These are phyloP conservation scores for Ophion ventricosus DNA, from an alignment of 2,888 invertebrate genomes.

Conservation along the genomic window DNA sequence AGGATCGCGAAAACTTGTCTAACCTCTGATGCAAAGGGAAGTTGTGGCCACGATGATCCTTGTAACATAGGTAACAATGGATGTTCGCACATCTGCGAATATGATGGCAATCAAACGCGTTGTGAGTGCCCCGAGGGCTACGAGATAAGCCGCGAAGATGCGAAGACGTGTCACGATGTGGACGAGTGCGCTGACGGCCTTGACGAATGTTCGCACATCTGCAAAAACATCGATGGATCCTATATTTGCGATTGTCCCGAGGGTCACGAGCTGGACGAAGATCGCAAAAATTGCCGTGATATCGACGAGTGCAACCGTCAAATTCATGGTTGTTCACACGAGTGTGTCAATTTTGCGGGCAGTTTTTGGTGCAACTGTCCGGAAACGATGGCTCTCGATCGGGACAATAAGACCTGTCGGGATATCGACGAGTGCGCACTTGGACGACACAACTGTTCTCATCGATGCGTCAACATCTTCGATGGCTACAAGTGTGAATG, in stretches of 20 bases:
- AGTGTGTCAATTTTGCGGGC: conserved; percentile 84
- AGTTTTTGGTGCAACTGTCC: conserved; percentile 84
- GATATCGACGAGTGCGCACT: conserved; percentile 84
- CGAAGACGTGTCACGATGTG: conserved; percentile 80
- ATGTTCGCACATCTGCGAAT: conserved; percentile 81
- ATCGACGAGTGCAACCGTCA: conserved; percentile 80
- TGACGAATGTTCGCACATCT: conserved; percentile 85
- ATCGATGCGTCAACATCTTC: conserved; percentile 77
- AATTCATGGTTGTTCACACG: conserved; percentile 77
- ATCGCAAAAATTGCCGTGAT: conserved; percentile 79
- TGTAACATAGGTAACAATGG: conserved; percentile 76
- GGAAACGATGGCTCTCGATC: conserved; percentile 81
- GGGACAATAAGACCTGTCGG: conserved; percentile 79
- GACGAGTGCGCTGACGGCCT: conserved; percentile 80
- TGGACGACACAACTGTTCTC: conserved; percentile 73
- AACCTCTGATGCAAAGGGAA: conserved; percentile 55
- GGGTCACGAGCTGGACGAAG: conserved; percentile 80
- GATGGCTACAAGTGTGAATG: conserved; percentile 85
- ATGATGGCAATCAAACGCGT: conserved; percentile 80
- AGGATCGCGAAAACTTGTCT: conserved; percentile 67
- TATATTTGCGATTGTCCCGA: conserved; percentile 86
- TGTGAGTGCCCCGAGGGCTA: conserved; percentile 84
- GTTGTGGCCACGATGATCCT: conserved; percentile 75
- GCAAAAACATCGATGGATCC: conserved; percentile 84
- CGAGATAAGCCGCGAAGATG: conserved; percentile 82